phyloP scores from a whole-genome alignment of 2,113 vertebrate species.

The Eurystomus gularis region DNA sequence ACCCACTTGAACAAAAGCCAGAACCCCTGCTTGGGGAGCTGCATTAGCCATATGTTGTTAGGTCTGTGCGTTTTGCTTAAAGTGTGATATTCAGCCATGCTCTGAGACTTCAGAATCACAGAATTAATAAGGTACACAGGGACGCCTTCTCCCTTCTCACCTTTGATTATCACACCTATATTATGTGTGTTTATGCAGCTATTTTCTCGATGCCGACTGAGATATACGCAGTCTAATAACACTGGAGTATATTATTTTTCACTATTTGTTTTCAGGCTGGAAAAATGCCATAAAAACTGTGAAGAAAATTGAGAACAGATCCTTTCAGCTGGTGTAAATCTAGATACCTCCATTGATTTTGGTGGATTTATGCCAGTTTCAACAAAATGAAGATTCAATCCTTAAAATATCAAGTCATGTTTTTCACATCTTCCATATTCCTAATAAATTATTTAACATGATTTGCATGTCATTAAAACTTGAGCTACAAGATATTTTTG shows the following conservation, averaged over 20 bases:
- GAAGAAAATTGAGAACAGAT: slow-evolving; percentile 49
- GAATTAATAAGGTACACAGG: not conserved
- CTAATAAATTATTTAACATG: not conserved
- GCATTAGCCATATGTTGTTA: not conserved
- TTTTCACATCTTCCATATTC: not conserved
- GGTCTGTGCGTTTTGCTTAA: not conserved
- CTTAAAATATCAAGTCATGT: slow-evolving; percentile 27
- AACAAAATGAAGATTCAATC: not conserved
- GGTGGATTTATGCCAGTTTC: slow-evolving; percentile 13
- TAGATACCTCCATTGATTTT: not conserved
- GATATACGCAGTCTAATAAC: not conserved
- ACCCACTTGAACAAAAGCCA: not conserved
- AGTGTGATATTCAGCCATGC: not conserved
- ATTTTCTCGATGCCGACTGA: not conserved
- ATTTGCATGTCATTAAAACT: not conserved
- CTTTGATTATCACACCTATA: not conserved
- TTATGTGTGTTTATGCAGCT: not conserved
- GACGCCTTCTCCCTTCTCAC: not conserved
- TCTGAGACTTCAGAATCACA: not conserved
- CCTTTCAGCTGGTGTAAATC: slow-evolving; percentile 39
- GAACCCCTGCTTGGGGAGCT: not conserved
- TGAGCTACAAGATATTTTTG: not conserved
- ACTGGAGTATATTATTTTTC: not conserved
- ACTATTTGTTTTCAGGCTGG: slow-evolving; percentile 28
- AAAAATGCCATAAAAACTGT: slow-evolving; percentile 1